phyloP scores from a whole-genome alignment of 2,888 invertebrate genomes.

The Aleiodes alternator region DNA sequence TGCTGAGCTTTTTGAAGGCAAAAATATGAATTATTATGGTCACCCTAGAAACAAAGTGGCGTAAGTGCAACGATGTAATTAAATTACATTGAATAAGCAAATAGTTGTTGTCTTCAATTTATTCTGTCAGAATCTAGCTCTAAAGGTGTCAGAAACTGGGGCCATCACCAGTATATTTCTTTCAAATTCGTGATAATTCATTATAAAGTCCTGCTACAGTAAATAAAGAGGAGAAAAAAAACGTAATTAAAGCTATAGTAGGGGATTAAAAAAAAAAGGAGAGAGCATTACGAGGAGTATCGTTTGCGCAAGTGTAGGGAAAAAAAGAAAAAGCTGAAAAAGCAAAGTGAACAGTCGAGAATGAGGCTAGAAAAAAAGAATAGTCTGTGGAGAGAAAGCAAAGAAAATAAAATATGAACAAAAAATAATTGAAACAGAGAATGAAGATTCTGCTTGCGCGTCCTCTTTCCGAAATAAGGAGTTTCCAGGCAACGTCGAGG shows the following conservation, averaged over 20 bases:
- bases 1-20: too few species aligned
- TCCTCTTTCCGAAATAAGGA: conserved; percentile 43
- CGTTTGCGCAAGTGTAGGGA: conserved; percentile 31
- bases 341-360: conserved; percentile 41
- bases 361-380: conserved; percentile 45
- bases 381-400: conserved; percentile 16
- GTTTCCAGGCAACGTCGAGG: conserved; percentile 47
- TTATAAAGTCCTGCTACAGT: conserved; percentile 28
- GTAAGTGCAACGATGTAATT: too few species aligned
- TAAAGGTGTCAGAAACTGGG: too few species aligned
- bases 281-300: conserved; percentile 46
- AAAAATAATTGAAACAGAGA: conserved; percentile 21
- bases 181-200: background rate
- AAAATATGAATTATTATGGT: too few species aligned
- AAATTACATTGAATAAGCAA: too few species aligned
- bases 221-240: conserved; percentile 37
- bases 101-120: too few species aligned
- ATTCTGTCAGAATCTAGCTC: too few species aligned
- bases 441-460: conserved; percentile 18
- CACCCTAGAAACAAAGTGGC: too few species aligned
- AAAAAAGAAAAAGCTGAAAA: conserved; percentile 9
- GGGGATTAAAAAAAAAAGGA: conserved; percentile 45
- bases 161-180: too few species aligned
- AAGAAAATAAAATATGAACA: conserved; percentile 31
- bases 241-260: conserved; percentile 46